Evolutionary conservation across 2,888 invertebrate genomes (phyloP), one percentile per base, ranked within the genome.

Genomic region (Napeogenes inachia): DNA sequence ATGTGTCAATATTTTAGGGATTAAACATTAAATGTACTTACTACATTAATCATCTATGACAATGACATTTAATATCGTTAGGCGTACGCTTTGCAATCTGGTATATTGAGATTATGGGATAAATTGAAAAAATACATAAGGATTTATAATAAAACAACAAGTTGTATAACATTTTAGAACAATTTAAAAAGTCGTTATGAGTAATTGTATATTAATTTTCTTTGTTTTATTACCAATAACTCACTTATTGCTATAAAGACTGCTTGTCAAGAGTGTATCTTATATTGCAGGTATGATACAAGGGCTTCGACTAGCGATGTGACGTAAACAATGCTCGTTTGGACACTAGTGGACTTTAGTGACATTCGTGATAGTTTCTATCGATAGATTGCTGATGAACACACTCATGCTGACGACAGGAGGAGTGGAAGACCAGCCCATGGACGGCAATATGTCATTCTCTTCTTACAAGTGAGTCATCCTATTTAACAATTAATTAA

Each of bases 381-480:
- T 67, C 66, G 68, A 69, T 68, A 62, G 55, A 57, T 76, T 63
- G 63, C 84, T 83, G 77, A 89, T 90, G 89, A 89, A 90, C 81
- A 84, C 86, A 78, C 89, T 90, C 72, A 90, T 90, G 90, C 88
- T 90, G 72, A 90, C 90, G 71, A 82, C 86, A 68, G 81, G 79
- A 66, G 87, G 87, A 70, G 81, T 84, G 71, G 89, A 89, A 70
- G 90, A 90, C 70, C 90, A 89, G 76, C 75, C 84, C 74, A 81
- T 85, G 69, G 89, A 89, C 72, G 81, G 76, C 72, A 89, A 84
- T 71, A 90, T 90, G 90, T 86, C 90, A 71, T 90, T 88, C 73
- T 83, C 89, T 66, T 83, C 88, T 64, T 90, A 90, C 67, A 90
- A 88, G 90, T 90, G 64, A 88, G 89, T 88, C 68, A 46, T 30